These are phyloP conservation scores for Chaetodon trifascialis DNA, from an alignment of 2,113 vertebrate genomes.

Conservation along the genomic window DNA sequence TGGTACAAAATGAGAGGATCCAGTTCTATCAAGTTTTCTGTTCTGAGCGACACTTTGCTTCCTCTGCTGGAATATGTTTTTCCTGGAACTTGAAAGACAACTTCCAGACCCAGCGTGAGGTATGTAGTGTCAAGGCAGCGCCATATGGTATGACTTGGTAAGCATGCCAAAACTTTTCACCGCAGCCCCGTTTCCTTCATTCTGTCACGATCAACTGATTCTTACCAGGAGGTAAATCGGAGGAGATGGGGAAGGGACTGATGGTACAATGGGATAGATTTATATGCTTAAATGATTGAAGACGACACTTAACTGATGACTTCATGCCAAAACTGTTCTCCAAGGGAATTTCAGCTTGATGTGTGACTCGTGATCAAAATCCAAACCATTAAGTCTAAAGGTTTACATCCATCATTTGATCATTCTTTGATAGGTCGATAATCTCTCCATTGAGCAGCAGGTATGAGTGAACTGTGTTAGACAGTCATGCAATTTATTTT, in stretches of 20 bases:
- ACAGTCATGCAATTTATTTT: conserved; percentile 38
- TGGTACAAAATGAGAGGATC: conserved; percentile 72
- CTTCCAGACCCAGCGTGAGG: conserved; percentile 53
- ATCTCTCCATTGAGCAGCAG: conserved; percentile 29
- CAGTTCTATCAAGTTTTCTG: conserved; percentile 65
- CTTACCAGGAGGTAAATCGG: conserved; percentile 44
- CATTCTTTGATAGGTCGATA: conserved; percentile 17
- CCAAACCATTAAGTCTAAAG: conserved; percentile 30
- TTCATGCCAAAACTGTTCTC: conserved; percentile 35
- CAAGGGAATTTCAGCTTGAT: conserved; percentile 42
- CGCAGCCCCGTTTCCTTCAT: conserved; percentile 43
- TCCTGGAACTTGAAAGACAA: conserved; percentile 55
- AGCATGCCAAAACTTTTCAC: conserved; percentile 58
- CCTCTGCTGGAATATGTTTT: conserved; percentile 53
- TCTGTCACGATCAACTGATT: conserved; percentile 46
- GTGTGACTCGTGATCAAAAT: conserved; percentile 48
- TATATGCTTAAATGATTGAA: conserved; percentile 38
- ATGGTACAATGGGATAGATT: conserved; percentile 34
- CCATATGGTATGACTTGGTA: conserved; percentile 56
- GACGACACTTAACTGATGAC: conserved; percentile 49
- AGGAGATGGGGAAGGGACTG: conserved; percentile 27
- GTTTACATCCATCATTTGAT: conserved; percentile 51
- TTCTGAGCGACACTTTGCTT: conserved; percentile 64
- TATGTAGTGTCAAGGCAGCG: conserved; percentile 50
- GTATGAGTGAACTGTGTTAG: conserved; percentile 26